Percentiles rank a stretch among this genome's conserved stretches.
Conservation (phyloP, 2,113 vertebrate genomes). For the Oplegnathus fasciatus region DNA sequence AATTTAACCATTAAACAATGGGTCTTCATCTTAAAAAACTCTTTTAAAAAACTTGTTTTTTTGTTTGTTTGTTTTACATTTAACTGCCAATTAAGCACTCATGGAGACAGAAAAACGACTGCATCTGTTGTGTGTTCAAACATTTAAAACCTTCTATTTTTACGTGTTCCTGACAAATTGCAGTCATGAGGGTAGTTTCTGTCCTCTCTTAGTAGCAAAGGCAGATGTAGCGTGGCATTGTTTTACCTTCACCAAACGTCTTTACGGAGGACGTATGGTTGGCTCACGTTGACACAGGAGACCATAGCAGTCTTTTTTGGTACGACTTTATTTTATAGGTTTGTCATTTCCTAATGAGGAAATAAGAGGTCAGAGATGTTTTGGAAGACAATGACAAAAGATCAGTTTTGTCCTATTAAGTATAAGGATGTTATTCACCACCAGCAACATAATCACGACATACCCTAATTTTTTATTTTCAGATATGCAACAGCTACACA, state of each 20-base stretch:
- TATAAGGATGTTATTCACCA: background rate
- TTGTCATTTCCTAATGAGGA: no score
- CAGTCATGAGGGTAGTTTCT: background rate
- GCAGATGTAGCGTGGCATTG: background rate
- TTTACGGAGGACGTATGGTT: no score
- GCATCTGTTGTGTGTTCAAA: background rate
- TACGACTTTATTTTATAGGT: no score
- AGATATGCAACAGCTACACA: background rate
- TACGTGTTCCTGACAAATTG: background rate
- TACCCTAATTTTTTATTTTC: background rate
- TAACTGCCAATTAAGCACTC: background rate
- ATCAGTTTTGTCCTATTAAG: background rate
- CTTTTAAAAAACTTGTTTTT: no score
- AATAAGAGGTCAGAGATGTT: no score
- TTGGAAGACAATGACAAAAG: background rate
- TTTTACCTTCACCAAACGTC: background rate
- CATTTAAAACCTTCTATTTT: background rate
- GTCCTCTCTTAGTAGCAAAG: background rate
- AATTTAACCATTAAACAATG: background rate
- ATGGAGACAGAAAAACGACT: background rate
- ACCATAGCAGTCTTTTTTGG: no score
- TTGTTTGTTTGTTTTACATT: no score
- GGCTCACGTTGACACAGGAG: no score
- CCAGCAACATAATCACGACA: no score
- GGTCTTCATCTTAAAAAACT: background rate